Base-by-base conservation (phyloP, 2,113 vertebrate genomes). In the Penelope pileata region DNA sequence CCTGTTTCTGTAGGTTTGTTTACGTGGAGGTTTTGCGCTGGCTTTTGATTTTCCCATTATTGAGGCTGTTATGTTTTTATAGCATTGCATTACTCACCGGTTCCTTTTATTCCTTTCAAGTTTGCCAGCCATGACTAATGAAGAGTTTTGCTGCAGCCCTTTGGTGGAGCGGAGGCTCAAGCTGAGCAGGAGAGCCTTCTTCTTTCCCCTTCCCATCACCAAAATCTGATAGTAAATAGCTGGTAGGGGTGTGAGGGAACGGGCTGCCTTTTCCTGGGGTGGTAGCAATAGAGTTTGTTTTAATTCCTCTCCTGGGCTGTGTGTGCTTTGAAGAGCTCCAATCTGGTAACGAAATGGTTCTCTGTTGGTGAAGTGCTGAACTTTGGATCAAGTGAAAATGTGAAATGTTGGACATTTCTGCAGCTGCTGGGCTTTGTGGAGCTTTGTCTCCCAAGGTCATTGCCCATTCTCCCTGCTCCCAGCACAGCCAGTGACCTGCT, bases 71-170 rank as follows among this genome's bases (percentile, higher is more conserved):
- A 23, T 34, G 3, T 78, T 93, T 94, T 95, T 70, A 23, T 36
- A 27, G 64, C 42, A 29, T 60, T 70, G 62, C 36, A 10, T 94
- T 90, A 74, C 84, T 96, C 91, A 80, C 13, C 83, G 83, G 54
- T 32, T 86, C 87, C 87, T 77, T 77, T 80, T 15, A 40, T 75
- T 76, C 83, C n/a, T 85, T 76, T 76, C 69, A 10, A 82, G 72
- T 86, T 90, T 60, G 64, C 91, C 69, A 78, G 82, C 67, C 83
- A 3, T 79, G 88, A 92, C 76, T 94, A 93, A 94, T 40, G 80
- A 81, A 43, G 85, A 47, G 86, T 88, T 95, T 73, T 86, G 81
- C 86, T 63, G 79, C 72, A 73, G 64, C 48, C 40, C 53, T 60
- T n/a, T 24, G 16, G 6, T 32, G 59, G 84, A 64, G 48, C 14